Percentiles rank a stretch among this genome's conserved stretches.
These are phyloP conservation scores for Pionites leucogaster DNA, from an alignment of 2,113 vertebrate genomes.

Conservation along the genomic window DNA sequence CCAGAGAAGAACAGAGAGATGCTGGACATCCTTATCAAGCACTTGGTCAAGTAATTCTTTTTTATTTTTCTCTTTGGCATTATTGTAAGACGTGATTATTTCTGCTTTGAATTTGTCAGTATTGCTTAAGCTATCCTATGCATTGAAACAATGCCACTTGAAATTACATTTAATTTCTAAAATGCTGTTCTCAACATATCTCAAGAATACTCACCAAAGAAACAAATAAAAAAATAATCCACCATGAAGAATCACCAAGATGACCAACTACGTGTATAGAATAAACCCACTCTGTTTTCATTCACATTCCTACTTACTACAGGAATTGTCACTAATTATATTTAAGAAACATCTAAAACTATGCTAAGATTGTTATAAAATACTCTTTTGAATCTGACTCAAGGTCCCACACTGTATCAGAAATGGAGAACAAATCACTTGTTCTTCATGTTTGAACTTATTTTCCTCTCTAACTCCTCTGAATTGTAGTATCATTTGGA, in stretches of 20 bases:
- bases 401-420: neutral
- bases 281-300: neutral
- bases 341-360: neutral
- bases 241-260: neutral
- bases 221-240: neutral
- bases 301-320: neutral
- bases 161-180: neutral
- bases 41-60: slow-evolving; percentile 87
- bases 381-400: neutral
- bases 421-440: neutral
- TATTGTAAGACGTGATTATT: neutral
- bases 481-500: neutral
- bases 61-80: neutral
- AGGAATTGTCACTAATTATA: neutral
- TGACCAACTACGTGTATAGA: neutral
- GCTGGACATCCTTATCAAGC: slow-evolving; percentile 94
- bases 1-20: slow-evolving; percentile 94
- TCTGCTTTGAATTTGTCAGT: neutral
- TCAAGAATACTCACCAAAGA: neutral
- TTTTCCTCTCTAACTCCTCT: neutral
- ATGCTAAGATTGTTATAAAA: neutral
- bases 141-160: neutral
- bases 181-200: neutral
- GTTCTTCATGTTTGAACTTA: neutral
- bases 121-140: neutral